phyloP scores from a whole-genome alignment of 2,113 vertebrate species.

The Pseudonaja textilis region DNA sequence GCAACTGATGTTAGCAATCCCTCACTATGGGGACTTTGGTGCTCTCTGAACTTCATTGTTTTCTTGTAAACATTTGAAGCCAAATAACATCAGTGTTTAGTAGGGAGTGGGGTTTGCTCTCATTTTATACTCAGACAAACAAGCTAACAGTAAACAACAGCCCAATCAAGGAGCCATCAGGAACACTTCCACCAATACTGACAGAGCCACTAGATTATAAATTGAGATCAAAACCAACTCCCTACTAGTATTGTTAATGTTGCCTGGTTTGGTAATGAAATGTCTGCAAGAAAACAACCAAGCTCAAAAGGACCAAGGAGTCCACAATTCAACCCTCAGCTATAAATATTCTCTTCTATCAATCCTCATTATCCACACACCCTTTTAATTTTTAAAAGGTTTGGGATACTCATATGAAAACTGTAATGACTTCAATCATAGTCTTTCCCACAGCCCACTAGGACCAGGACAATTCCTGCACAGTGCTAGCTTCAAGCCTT shows the following conservation, averaged over 20 bases:
- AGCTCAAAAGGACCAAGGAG: not conserved
- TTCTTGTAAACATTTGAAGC: not conserved
- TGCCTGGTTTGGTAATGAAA: not conserved
- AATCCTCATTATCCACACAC: not conserved
- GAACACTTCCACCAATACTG: not conserved
- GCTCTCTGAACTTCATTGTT: no score
- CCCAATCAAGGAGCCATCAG: not conserved
- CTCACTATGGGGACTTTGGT: no score
- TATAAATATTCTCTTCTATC: not conserved
- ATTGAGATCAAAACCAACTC: not conserved
- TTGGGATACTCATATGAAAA: not conserved
- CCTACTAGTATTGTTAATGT: not conserved
- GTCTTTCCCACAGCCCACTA: not conserved
- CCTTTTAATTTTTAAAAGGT: not conserved
- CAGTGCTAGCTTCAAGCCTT: not conserved
- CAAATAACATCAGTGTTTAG: not conserved
- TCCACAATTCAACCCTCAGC: not conserved
- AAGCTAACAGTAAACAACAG: not conserved
- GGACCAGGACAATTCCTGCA: not conserved
- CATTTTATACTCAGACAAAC: not conserved
- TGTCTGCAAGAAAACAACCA: not conserved
- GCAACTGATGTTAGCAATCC: not conserved
- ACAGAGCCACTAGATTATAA: not conserved
- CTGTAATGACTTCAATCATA: not conserved
- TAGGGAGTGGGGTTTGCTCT: not conserved